Evolutionary conservation across 1,140 invertebrate species (phyloP), one percentile per base, ranked within the genome.

Genomic region (Tachypleus tridentatus): DNA sequence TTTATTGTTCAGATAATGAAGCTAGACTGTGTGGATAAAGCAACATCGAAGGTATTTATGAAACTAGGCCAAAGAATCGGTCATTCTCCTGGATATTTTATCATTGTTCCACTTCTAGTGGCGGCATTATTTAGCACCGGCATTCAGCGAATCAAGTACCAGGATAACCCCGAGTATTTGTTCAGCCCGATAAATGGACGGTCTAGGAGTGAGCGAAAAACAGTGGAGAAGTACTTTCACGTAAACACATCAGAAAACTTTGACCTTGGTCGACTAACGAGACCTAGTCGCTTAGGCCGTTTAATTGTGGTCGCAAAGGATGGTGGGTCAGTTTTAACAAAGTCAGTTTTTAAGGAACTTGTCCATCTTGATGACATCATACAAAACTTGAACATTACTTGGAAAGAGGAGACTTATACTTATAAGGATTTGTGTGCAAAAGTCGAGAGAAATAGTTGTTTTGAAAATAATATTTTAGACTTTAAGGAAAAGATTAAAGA

Each of bases 161-260:
- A 92, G 79, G 91, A 92, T 76, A 91, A 95, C 77, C 91, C 91
- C 1, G 91, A 93, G 75, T 94, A 93, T 77, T 80, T 95, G 5
- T 95, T 94, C 78, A 91, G 88, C 9, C 91, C 91, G 0, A 81
- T 90, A 61, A 86, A 88, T 72, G 91, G 91, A 1, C 85, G 86
- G 63, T 89, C 76, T 3, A 78, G 76, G 67, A 76, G 81, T 58
- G 91, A 93, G 72, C 81, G 91, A 68, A 82, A 84, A n/a, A 82
- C 93, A 59, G 86, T 91, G 11, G 90, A 93, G 74, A 80, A 85
- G 67, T 64, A 72, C 70, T 95, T 94, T 75, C 92, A 89, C 80
- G 86, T 92, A 63, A 93, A 95, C 76, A 93, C 93, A 74, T 87
- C 86, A 10, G 82, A 84, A 71, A 79, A 85, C 63, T 95, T 95